A percentile compares a stretch with the other conserved stretches of the same genome.
These are phyloP conservation scores for Hyla sarda DNA, from an alignment of 2,113 vertebrate species.

Conservation along the genomic window DNA sequence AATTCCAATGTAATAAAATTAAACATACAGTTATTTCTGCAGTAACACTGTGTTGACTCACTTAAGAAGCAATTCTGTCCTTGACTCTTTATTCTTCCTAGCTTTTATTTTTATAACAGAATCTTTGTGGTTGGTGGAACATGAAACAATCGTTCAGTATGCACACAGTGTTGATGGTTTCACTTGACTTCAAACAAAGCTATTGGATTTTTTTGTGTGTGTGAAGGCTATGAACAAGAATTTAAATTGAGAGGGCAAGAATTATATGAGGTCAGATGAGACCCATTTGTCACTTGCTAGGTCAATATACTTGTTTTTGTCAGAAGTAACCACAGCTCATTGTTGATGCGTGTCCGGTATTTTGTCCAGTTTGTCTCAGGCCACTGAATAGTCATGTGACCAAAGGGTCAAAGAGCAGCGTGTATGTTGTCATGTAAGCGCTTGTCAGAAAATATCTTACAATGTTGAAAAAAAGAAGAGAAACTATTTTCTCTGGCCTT, in stretches of 20 bases:
- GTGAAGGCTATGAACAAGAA: slow-evolving; percentile 18
- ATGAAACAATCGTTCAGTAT: not conserved
- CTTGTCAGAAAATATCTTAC: slow-evolving; percentile 39
- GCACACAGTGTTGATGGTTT: not conserved
- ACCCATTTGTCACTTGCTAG: slow-evolving; percentile 35
- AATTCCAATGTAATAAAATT: too few relatives aligned
- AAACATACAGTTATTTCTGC: not conserved
- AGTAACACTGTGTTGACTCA: not conserved
- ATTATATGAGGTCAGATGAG: slow-evolving; percentile 40
- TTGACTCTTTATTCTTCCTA: not conserved
- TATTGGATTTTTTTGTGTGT: not conserved
- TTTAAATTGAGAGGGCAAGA: slow-evolving; percentile 35
- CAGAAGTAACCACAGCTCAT: not conserved
- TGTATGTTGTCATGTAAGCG: slow-evolving; percentile 42
- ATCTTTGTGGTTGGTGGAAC: not conserved
- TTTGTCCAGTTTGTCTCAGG: slow-evolving; percentile 10
- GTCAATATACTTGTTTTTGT: slow-evolving; percentile 23
- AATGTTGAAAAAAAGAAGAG: not conserved
- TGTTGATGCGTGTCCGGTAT: slow-evolving; percentile 7
- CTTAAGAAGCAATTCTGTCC: not conserved
- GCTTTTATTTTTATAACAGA: not conserved
- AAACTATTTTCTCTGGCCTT: slow-evolving; percentile 46
- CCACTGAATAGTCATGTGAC: not conserved
- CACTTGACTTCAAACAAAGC: not conserved
- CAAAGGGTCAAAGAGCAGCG: not conserved